phyloP scores from a whole-genome alignment of 1,140 invertebrate genomes.

The Drosophila lacteicornis region DNA sequence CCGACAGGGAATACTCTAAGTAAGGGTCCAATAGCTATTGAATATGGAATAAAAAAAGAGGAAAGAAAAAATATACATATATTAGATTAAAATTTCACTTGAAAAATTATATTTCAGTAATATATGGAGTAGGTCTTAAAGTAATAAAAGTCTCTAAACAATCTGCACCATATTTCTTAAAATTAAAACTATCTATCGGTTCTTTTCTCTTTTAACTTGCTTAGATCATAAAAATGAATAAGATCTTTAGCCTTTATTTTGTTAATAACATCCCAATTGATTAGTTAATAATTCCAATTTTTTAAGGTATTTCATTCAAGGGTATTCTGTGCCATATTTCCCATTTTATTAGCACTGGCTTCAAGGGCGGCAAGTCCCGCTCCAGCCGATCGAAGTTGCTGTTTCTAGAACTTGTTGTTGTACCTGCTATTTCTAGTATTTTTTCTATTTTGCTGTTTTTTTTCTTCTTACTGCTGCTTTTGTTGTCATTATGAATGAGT shows the following conservation, averaged over 20 bases:
- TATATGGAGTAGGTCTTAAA: too few relatives aligned
- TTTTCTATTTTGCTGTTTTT: not conserved
- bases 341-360: not conserved
- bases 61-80: not conserved
- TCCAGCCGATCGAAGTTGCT: slow-evolving; percentile 29
- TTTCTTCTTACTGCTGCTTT: slow-evolving; percentile 14
- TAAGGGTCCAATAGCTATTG: not conserved
- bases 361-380: slow-evolving; percentile 16
- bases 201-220: too few relatives aligned
- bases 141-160: too few relatives aligned
- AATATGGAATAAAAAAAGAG: not conserved
- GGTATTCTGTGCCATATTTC: not conserved
- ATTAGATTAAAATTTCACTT: not conserved
- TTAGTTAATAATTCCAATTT: not conserved
- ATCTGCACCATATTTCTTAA: too few relatives aligned
- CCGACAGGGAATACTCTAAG: slow-evolving; percentile 21
- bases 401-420: slow-evolving; percentile 34
- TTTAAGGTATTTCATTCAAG: not conserved
- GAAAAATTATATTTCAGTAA: too few relatives aligned
- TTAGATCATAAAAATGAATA: too few relatives aligned
- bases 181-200: too few relatives aligned
- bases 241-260: too few relatives aligned
- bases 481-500: slow-evolving; percentile 68
- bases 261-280: too few relatives aligned
- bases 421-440: not conserved